Conservation (phyloP, 2,888 invertebrate species). For the Acanthococcus lagerstroemiae region DNA sequence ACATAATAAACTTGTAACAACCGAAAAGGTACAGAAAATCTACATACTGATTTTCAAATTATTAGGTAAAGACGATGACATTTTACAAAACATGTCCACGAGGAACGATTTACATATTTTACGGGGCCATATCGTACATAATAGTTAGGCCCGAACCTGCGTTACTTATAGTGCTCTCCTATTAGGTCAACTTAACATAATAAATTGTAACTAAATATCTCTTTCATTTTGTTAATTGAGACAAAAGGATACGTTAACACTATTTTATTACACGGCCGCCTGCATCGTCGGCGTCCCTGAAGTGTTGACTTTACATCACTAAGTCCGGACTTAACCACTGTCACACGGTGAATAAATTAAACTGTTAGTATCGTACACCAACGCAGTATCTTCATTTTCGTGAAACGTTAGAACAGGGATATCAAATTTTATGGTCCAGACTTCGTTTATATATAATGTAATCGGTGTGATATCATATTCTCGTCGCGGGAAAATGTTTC, state of each 20-base stretch:
- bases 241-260: constrained; percentile 21
- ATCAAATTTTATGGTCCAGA: constrained; percentile 9
- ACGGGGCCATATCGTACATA: too few species aligned
- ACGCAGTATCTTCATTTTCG: not conserved
- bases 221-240: not conserved
- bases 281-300: not conserved
- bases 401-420: not conserved
- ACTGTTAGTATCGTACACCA: not conserved
- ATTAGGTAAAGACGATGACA: too few species aligned
- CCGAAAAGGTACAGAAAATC: too few species aligned
- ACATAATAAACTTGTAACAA: too few species aligned
- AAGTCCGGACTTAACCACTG: not conserved
- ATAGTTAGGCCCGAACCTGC: too few species aligned
- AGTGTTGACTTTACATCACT: constrained; percentile 19
- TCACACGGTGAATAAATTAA: constrained; percentile 8
- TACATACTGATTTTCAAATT: too few species aligned
- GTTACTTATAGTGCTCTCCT: too few species aligned
- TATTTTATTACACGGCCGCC: constrained; percentile 3
- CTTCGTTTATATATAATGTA: too few species aligned
- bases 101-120: too few species aligned
- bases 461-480: not conserved
- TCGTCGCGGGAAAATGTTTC: not conserved
- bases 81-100: too few species aligned
- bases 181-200: too few species aligned
- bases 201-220: constrained; percentile 26